These are phyloP conservation scores for Cotesia congregata DNA, from an alignment of 2,888 invertebrate species.

Conservation along the genomic window DNA sequence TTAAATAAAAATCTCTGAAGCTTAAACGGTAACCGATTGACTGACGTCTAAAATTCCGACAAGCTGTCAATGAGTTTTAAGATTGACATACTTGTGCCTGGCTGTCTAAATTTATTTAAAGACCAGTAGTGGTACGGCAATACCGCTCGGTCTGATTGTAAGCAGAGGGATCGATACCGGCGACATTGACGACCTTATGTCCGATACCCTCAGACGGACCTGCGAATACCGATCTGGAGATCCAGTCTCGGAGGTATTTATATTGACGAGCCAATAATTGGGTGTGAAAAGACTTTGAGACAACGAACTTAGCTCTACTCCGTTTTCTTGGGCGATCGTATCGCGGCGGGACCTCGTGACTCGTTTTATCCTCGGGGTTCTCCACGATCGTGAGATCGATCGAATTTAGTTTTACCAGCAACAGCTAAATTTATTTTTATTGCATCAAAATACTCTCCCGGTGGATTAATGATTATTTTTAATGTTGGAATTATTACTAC, in stretches of 20 bases:
- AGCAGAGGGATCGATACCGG: neutral
- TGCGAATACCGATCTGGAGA: neutral
- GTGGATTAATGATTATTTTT: neutral
- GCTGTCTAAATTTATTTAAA: neutral
- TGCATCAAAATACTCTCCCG: neutral
- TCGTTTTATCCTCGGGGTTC: neutral
- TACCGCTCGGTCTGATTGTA: neutral
- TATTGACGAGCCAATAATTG: conserved; percentile 49
- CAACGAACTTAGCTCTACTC: conserved; percentile 8
- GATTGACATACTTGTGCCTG: conserved; percentile 2
- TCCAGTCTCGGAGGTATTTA: conserved; percentile 1
- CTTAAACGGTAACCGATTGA: neutral
- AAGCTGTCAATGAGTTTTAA: conserved; percentile 24
- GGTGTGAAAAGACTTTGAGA: conserved; percentile 50
- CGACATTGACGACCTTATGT: conserved; percentile 18
- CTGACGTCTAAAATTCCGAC: conserved; percentile 15
- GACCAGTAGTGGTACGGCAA: neutral
- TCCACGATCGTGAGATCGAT: conserved; percentile 26
- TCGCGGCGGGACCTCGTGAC: conserved; percentile 25
- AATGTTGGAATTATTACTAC: neutral
- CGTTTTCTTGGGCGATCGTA: conserved; percentile 13
- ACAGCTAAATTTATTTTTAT: neutral
- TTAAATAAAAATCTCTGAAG: neutral
- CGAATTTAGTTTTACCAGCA: neutral
- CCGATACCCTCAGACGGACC: neutral